Base-by-base conservation (phyloP, 2,113 vertebrate genomes). In the Cryptotis parvus region DNA sequence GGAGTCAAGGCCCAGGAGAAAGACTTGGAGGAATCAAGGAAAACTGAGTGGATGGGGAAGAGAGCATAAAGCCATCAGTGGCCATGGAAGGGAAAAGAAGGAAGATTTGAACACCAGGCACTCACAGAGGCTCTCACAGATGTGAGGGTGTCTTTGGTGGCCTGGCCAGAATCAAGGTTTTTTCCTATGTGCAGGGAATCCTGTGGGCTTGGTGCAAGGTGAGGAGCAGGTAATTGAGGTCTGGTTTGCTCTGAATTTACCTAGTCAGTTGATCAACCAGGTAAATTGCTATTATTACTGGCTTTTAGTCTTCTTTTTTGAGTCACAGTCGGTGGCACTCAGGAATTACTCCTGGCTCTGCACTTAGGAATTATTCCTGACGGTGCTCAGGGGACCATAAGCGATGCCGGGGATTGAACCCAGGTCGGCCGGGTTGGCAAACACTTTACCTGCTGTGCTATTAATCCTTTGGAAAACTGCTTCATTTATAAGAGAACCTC, bases 181-280 rank as follows among this genome's bases (percentile, higher is more conserved):
- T 18, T 91, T 61, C 22, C 1, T 0, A 49, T 61, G 61, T 16
- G 22, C 5, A 70, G 41, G 61, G 27, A 79, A 84, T 9, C 18
- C 6, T 43, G 11, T 0, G 29, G 45, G 69, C 68, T 35, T 1
- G n/a, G 45, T 2, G 45, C 45, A 49, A 49, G 5, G 45, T 49
- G 9, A 15, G 15, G 66, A 73, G 29, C 45, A n/a, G 52, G 26
- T 61, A 29, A 52, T 0, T 55, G 18, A 66, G n/a, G 37, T 81
- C 82, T 91, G 43, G 26, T 79, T 20, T 22, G 35, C 69, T 61
- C 43, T 85, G 73, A 85, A 70, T 52, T 90, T 45, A 49, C 45
- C 27, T 27, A 12, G 15, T 90, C 37, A 43, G 15, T 77, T 90
- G 87, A 87, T 75, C 75, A 92, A 33, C 24, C 65, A 18, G 39